Conservation (phyloP, 2,113 vertebrate genomes). For the Panurus biarmicus region DNA sequence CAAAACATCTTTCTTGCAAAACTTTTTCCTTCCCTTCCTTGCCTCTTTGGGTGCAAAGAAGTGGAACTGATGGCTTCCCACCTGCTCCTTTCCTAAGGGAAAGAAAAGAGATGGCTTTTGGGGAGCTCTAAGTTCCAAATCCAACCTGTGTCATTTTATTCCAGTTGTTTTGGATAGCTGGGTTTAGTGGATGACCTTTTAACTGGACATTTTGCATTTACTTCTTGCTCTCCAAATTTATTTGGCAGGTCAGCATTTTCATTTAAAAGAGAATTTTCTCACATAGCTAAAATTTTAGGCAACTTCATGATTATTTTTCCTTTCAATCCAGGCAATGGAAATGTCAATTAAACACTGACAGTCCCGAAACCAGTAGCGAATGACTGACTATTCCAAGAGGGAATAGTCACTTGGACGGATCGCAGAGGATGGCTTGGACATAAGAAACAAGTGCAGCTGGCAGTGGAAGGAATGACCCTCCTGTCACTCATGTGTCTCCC, state of each 20-base stretch:
- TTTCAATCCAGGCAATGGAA: background rate
- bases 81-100: background rate
- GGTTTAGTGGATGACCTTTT: background rate
- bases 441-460: background rate
- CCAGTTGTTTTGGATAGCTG: background rate
- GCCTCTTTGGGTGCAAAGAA: background rate
- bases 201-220: background rate
- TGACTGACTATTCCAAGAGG: background rate
- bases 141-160: background rate
- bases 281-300: background rate
- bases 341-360: background rate
- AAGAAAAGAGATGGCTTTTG: background rate
- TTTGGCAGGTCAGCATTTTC: background rate
- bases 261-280: background rate
- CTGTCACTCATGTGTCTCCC: rapidly evolving
- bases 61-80: background rate
- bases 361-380: background rate
- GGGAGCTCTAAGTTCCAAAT: background rate
- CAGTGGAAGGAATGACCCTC: background rate
- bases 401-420: background rate
- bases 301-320: background rate
- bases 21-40: background rate
- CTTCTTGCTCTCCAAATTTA: background rate
- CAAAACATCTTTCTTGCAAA: background rate
- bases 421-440: background rate